Conservation (phyloP, 2,113 vertebrate species). For the Phocoena sinus region DNA sequence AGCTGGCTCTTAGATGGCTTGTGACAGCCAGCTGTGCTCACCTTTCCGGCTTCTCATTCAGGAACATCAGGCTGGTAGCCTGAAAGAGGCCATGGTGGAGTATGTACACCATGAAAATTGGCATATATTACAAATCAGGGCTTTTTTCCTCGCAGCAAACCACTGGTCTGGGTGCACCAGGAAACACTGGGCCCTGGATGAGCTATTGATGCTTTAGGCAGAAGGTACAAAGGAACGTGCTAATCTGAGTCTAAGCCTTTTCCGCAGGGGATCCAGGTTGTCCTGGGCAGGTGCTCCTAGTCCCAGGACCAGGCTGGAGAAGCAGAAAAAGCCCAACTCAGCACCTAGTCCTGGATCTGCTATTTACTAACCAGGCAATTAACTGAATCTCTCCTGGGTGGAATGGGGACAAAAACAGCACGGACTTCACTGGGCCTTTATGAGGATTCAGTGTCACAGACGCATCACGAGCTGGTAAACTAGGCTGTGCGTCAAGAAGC, state of each 20-base stretch:
- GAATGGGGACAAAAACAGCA: neutral
- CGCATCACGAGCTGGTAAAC: neutral
- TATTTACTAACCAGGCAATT: neutral
- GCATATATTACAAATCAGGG: neutral
- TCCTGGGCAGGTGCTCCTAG: neutral
- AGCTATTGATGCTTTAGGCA: too few species aligned
- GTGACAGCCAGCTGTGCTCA: neutral
- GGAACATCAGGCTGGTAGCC: neutral
- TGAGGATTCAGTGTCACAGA: neutral
- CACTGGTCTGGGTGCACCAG: neutral
- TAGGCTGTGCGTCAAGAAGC: neutral
- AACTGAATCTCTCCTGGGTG: neutral
- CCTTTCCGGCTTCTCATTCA: neutral
- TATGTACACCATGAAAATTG: neutral
- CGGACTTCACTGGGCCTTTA: neutral
- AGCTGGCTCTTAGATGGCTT: neutral
- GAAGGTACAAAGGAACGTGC: neutral
- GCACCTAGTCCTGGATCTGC: neutral
- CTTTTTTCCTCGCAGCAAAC: neutral
- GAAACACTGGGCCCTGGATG: fast-evolving
- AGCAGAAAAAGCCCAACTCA: neutral
- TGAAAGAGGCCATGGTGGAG: neutral
- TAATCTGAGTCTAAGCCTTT: neutral
- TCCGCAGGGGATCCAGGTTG: neutral
- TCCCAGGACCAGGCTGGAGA: neutral